Conservation (phyloP, 1,140 invertebrate species). For the Leguminivora glycinivorella region DNA sequence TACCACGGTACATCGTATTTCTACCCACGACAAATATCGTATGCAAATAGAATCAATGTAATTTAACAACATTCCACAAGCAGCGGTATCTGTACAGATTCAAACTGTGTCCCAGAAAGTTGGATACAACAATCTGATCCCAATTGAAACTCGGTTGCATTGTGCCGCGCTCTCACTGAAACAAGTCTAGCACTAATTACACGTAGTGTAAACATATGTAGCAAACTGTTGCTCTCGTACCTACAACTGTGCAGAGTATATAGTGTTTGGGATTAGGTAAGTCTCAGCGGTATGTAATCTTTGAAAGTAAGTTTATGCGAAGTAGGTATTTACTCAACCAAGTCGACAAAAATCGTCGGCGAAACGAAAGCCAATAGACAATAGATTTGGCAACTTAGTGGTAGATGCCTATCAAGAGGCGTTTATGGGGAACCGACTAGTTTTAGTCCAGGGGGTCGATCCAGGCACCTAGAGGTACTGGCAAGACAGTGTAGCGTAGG, state of each 20-base stretch:
- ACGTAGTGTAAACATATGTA: background rate
- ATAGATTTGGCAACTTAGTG: no score
- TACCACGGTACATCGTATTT: no score
- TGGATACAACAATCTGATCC: background rate
- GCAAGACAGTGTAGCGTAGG: no score
- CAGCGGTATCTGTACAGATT: background rate
- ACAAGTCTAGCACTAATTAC: background rate
- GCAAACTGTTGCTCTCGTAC: background rate
- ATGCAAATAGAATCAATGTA: background rate
- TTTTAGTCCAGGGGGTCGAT: no score
- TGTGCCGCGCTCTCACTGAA: background rate
- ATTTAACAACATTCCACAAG: background rate
- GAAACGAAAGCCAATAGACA: no score
- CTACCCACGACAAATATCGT: no score
- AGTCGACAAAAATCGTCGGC: no score
- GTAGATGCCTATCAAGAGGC: no score
- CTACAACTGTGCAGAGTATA: background rate
- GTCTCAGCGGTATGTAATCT: no score
- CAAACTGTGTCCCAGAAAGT: background rate
- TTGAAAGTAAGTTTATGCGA: background rate
- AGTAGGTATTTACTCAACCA: background rate
- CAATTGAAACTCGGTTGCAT: slow-evolving; percentile 1
- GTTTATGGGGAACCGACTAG: no score
- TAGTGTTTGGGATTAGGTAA: background rate
- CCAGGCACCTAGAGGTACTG: no score